A percentile compares a stretch with the other conserved stretches of the same genome.
These are phyloP conservation scores for Hirtodrosophila histrioides DNA, from an alignment of 2,888 invertebrate genomes.

Conservation along the genomic window DNA sequence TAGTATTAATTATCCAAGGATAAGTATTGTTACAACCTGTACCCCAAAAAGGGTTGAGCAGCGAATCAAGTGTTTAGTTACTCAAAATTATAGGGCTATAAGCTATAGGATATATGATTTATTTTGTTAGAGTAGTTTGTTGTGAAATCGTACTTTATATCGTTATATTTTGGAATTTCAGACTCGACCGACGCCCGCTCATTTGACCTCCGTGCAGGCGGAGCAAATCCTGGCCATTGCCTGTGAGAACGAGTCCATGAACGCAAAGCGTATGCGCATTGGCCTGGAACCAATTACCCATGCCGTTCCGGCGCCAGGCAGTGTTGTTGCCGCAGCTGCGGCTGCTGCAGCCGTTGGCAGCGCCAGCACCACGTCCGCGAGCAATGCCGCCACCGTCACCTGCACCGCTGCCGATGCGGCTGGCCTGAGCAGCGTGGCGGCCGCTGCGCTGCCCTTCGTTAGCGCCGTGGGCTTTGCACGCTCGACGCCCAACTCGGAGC, in stretches of 20 bases:
- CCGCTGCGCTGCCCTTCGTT: constrained; percentile 78
- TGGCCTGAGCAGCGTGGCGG: constrained; percentile 71
- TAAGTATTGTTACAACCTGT: too few species aligned
- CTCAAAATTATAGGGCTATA: too few species aligned
- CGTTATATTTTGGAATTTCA: constrained; percentile 77
- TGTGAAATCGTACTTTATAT: too few species aligned
- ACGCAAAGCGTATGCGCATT: constrained; percentile 98
- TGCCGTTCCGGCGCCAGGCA: constrained; percentile 88
- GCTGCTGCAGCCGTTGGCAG: constrained; percentile 80
- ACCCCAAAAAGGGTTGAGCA: too few species aligned
- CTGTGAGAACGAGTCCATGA: constrained; percentile 98
- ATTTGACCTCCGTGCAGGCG: constrained; percentile 97
- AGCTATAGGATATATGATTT: too few species aligned
- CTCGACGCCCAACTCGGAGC: constrained; percentile 82
- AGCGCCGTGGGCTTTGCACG: constrained; percentile 81
- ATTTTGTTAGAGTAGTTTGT: too few species aligned
- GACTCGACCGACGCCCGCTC: constrained; percentile 97
- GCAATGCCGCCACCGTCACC: constrained; percentile 78
- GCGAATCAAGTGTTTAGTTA: too few species aligned
- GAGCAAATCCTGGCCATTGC: constrained; percentile 98
- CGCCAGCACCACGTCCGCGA: constrained; percentile 70
- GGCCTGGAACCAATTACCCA: constrained; percentile 97
- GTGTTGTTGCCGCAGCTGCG: constrained; percentile 81
- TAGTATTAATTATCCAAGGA: too few species aligned
- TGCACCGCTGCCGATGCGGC: constrained; percentile 73